These are phyloP conservation scores for Hypanus sabinus DNA, from an alignment of 2,113 vertebrate genomes.

Conservation along the genomic window DNA sequence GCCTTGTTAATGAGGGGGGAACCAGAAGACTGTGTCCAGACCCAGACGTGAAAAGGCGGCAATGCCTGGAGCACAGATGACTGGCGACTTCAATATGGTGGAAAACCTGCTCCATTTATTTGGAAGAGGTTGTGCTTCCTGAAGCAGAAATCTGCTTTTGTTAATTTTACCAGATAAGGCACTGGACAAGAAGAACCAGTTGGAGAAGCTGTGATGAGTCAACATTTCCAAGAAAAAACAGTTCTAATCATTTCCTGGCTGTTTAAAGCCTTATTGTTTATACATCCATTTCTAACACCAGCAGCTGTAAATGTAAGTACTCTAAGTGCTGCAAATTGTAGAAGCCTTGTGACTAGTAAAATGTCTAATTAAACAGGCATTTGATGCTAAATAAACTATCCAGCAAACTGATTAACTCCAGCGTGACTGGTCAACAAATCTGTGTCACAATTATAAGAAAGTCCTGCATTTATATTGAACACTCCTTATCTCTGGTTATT, in stretches of 20 bases:
- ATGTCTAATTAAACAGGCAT: not conserved
- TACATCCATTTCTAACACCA: not conserved
- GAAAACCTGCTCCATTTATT: not conserved
- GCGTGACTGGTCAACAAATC: not conserved
- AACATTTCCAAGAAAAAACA: not conserved
- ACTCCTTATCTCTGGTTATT: too few relatives aligned
- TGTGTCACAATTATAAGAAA: too few relatives aligned
- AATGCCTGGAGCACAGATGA: too few relatives aligned
- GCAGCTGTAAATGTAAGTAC: not conserved
- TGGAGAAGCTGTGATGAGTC: conserved; percentile 21
- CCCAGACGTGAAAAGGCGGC: too few relatives aligned
- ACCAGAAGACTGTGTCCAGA: too few relatives aligned
- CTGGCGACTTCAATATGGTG: too few relatives aligned
- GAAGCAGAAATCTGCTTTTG: not conserved
- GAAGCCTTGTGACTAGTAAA: not conserved
- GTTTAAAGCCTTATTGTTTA: not conserved
- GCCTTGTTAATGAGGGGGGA: too few relatives aligned
- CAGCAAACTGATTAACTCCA: not conserved
- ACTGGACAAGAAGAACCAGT: conserved; percentile 2
- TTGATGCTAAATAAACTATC: not conserved
- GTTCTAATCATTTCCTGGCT: conserved; percentile 5
- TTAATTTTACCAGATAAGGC: not conserved
- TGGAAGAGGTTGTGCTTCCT: not conserved
- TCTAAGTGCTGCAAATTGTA: not conserved
- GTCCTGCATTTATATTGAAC: too few relatives aligned